These are phyloP conservation scores for Eleginops maclovinus DNA, from an alignment of 2,113 vertebrate genomes.

Conservation along the genomic window DNA sequence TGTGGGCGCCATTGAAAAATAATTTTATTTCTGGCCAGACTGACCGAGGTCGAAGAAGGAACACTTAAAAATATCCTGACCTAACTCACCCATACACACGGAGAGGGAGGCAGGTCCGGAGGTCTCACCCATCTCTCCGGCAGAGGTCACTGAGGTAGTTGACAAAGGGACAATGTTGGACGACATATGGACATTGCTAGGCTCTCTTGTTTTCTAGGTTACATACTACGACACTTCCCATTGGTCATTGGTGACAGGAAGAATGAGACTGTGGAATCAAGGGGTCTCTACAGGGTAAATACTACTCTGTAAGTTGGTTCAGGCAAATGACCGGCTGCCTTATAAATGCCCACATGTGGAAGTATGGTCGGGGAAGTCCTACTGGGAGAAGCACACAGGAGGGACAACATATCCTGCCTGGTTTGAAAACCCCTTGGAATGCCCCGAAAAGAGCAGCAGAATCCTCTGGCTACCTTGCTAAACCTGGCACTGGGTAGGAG, in stretches of 20 bases:
- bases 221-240: not conserved
- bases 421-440: slow-evolving; percentile 27
- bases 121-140: not conserved
- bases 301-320: too few species aligned
- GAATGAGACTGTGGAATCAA: not conserved
- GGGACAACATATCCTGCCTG: slow-evolving; percentile 46
- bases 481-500: slow-evolving; percentile 7
- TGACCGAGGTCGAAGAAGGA: not conserved
- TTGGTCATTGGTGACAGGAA: not conserved
- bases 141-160: not conserved
- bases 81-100: not conserved
- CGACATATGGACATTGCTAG: not conserved
- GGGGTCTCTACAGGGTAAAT: not conserved
- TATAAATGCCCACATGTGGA: too few species aligned
- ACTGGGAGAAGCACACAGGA: slow-evolving; percentile 17
- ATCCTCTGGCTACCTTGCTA: slow-evolving; percentile 8
- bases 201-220: slow-evolving; percentile 4
- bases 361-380: slow-evolving; percentile 37
- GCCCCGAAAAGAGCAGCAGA: slow-evolving; percentile 14
- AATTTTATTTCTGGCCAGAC: slow-evolving; percentile 11
- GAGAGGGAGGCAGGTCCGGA: not conserved
- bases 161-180: not conserved
- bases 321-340: too few species aligned
- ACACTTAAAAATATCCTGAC: slow-evolving; percentile 13
- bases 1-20: slow-evolving; percentile 5